Evolutionary conservation across 2,888 invertebrate genomes (phyloP).

Genomic region (Tetramorium bicarinatum): DNA sequence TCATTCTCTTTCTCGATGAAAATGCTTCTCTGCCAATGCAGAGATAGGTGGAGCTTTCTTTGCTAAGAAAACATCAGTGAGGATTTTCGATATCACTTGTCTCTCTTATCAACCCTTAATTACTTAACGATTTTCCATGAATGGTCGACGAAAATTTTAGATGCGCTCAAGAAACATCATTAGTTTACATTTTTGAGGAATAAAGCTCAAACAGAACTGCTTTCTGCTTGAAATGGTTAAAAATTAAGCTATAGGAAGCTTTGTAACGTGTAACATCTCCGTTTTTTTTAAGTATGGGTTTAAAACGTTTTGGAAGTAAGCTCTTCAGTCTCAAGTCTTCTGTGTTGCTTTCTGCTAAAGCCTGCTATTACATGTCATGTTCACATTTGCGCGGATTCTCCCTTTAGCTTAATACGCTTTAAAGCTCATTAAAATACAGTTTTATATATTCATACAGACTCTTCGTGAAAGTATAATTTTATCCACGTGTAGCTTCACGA

Average conservation of each 20-base stretch:
- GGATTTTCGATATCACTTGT: background rate
- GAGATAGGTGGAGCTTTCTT: background rate
- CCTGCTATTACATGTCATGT: constrained; percentile 13
- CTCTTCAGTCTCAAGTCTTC: background rate
- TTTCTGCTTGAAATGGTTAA: constrained; percentile 12
- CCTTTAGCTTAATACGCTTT: background rate
- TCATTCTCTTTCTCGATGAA: constrained; percentile 10
- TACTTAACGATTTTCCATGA: background rate
- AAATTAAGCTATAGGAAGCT: background rate
- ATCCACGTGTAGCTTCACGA: background rate
- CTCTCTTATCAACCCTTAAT: constrained; percentile 25
- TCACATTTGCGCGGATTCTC: background rate
- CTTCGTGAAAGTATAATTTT: background rate
- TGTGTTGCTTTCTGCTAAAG: background rate
- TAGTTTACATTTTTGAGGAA: background rate
- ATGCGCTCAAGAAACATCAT: background rate
- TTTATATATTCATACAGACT: background rate
- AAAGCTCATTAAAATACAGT: background rate
- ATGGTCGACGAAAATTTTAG: background rate
- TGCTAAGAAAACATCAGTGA: background rate
- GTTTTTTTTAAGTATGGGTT: constrained; percentile 13
- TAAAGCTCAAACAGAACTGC: background rate
- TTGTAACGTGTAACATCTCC: background rate
- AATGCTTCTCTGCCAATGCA: constrained; percentile 16
- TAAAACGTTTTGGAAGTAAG: constrained; percentile 18